Conservation (phyloP, 2,113 vertebrate species). For the Jaculus jaculus region DNA sequence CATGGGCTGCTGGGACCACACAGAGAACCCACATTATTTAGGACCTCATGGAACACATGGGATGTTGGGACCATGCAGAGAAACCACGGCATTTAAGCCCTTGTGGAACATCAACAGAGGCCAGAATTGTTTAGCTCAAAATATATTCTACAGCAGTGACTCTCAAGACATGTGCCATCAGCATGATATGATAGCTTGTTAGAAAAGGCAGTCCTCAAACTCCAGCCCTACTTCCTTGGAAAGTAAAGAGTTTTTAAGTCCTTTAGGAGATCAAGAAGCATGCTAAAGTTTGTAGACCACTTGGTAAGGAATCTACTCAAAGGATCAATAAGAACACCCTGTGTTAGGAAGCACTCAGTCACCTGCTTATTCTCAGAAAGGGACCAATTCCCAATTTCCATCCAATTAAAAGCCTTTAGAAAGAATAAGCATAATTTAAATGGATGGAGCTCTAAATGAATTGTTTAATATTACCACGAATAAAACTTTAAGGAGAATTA, state of each 20-base stretch:
- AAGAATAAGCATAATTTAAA: constrained; percentile 52
- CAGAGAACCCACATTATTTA: not conserved
- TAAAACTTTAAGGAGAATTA: constrained; percentile 74
- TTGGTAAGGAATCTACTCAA: not conserved
- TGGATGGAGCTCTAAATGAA: constrained; percentile 28
- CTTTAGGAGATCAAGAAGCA: not conserved
- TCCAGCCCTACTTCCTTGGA: not conserved
- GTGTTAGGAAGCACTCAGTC: constrained; percentile 31
- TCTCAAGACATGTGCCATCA: not conserved
- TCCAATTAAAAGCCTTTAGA: constrained; percentile 58
- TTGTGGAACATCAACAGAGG: not conserved
- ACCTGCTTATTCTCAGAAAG: constrained; percentile 40
- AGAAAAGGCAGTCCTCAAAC: not conserved
- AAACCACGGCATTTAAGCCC: not conserved
- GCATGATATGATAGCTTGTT: not conserved
- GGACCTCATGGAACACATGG: not conserved
- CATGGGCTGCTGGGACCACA: not conserved
- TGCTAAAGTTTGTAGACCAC: not conserved
- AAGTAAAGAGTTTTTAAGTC: not conserved
- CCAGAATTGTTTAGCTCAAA: not conserved
- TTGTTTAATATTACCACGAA: constrained; percentile 70
- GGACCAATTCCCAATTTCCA: constrained; percentile 60
- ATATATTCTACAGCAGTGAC: not conserved
- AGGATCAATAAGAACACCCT: constrained; percentile 15
- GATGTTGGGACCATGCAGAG: not conserved